These are phyloP conservation scores for Parascotia fuliginaria DNA, from an alignment of 2,888 invertebrate species.

Conservation along the genomic window DNA sequence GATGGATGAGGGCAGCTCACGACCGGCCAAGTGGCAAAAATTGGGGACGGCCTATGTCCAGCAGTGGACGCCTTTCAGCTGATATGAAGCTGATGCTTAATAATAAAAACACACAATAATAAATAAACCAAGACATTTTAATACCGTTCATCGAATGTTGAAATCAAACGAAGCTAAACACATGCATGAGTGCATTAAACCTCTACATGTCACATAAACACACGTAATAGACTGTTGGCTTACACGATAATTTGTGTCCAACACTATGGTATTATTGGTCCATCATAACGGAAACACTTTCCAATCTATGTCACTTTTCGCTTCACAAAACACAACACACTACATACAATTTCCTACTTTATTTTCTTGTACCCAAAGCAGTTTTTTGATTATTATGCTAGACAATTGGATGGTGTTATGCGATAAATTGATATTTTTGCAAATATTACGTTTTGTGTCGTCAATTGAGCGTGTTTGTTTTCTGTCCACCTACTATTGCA, in stretches of 20 bases:
- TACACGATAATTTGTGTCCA: constrained; percentile 64
- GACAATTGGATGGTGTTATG: constrained; percentile 11
- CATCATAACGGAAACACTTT: constrained; percentile 73
- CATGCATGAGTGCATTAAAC: constrained; percentile 22
- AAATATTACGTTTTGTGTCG: constrained; percentile 9
- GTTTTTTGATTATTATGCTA: constrained; percentile 6
- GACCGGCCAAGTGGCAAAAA: no score
- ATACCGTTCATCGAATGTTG: no score
- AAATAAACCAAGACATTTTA: no score
- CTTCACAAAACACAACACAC: constrained; percentile 46
- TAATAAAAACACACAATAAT: no score
- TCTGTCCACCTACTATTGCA: constrained; percentile 21
- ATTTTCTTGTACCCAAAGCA: constrained; percentile 4
- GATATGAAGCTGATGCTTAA: no score
- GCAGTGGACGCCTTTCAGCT: no score
- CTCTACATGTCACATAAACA: constrained; percentile 23
- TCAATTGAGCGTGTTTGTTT: no score
- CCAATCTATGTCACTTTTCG: constrained; percentile 72
- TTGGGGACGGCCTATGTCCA: no score
- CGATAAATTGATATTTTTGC: constrained; percentile 21
- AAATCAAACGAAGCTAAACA: background rate
- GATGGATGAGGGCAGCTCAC: no score
- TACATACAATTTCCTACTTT: constrained; percentile 21
- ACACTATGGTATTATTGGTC: constrained; percentile 53
- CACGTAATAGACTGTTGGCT: constrained; percentile 50